These are phyloP conservation scores for Scotopteryx bipunctaria DNA, from an alignment of 2,888 invertebrate genomes.

Conservation along the genomic window DNA sequence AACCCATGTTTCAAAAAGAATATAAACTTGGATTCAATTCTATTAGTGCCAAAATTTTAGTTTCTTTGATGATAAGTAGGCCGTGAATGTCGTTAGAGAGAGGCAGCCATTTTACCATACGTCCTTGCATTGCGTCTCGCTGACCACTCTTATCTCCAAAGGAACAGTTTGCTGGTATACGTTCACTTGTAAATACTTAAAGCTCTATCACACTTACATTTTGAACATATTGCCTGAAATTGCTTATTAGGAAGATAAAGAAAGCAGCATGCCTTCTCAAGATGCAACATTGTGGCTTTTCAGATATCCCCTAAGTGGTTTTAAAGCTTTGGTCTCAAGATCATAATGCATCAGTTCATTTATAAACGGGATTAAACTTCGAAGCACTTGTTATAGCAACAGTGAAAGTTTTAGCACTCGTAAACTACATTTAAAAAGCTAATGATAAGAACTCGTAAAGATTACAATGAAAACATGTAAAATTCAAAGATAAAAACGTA, in stretches of 20 bases:
- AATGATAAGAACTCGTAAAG: too few species aligned
- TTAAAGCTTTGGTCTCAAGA: constrained; percentile 13
- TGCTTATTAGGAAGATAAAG: constrained; percentile 7
- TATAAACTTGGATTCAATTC: not conserved
- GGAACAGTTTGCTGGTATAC: constrained; percentile 18
- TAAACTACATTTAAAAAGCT: not conserved
- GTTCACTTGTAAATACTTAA: constrained; percentile 12
- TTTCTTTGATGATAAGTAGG: constrained; percentile 12
- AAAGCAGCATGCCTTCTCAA: constrained; percentile 11
- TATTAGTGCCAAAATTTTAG: not conserved
- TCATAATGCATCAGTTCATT: constrained; percentile 11
- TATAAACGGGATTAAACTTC: constrained; percentile 6
- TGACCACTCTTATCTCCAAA: constrained; percentile 31
- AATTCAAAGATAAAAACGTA: too few species aligned
- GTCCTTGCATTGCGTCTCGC: constrained; percentile 44
- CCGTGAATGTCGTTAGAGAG: constrained; percentile 32
- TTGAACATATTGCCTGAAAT: not conserved
- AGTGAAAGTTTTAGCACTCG: not conserved
- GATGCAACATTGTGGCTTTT: constrained; percentile 6
- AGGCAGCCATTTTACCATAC: constrained; percentile 35
- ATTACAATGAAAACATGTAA: too few species aligned
- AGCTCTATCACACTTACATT: not conserved
- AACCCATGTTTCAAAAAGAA: too few species aligned
- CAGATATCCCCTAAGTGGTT: constrained; percentile 18
- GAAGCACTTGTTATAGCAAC: not conserved